These are phyloP conservation scores for Chelon labrosus DNA, from an alignment of 2,797 vertebrate species.

Conservation along the genomic window DNA sequence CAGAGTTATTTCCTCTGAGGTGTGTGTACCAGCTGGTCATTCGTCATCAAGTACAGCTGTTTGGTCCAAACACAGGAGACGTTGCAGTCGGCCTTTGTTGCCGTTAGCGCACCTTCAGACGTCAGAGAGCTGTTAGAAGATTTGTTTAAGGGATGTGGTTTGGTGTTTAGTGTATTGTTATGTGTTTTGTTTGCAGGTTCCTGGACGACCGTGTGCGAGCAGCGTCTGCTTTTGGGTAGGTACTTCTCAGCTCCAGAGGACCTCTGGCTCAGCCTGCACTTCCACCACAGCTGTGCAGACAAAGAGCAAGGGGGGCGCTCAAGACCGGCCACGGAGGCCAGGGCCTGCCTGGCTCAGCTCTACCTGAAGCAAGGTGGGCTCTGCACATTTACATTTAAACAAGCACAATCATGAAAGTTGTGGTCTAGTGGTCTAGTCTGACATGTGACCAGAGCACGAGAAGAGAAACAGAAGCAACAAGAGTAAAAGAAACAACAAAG, in stretches of 20 bases:
- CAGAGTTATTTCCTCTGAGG: no score
- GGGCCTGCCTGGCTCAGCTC: slow-evolving; percentile 56
- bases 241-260: slow-evolving; percentile 71
- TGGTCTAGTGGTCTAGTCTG: no score
- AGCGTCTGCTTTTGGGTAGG: slow-evolving; percentile 60
- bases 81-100: no score
- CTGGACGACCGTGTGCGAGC: slow-evolving; percentile 63
- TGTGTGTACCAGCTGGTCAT: no score
- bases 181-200: slow-evolving; percentile 42
- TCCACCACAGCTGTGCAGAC: slow-evolving; percentile 66
- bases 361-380: slow-evolving; percentile 71
- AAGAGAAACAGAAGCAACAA: no score
- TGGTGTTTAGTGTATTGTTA: slow-evolving; percentile 11
- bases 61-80: no score
- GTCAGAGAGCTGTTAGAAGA: no score
- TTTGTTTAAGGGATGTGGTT: no score
- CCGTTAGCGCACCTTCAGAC: no score
- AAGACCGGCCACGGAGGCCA: slow-evolving; percentile 63
- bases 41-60: no score
- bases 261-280: slow-evolving; percentile 71
- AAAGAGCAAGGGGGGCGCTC: slow-evolving; percentile 19
- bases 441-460: no score
- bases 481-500: no score
- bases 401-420: neutral
- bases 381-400: neutral